These are phyloP conservation scores for Cancer borealis DNA, from an alignment of 2,888 invertebrate species.

Conservation along the genomic window DNA sequence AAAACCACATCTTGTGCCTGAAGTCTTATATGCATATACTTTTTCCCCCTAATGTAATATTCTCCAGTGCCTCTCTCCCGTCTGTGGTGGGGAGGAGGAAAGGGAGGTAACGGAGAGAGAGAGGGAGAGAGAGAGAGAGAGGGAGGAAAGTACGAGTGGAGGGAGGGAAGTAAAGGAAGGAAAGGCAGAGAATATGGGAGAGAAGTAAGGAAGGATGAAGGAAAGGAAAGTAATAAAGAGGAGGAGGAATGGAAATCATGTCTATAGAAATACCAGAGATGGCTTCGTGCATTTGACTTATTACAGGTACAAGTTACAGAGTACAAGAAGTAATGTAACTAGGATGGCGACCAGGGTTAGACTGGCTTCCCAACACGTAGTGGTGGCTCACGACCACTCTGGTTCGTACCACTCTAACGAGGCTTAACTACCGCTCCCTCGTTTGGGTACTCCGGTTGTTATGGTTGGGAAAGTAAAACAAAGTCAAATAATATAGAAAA, in stretches of 20 bases:
- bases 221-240: not conserved
- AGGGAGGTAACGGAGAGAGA: not conserved
- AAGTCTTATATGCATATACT: not conserved
- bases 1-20: not conserved
- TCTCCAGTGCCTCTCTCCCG: not conserved
- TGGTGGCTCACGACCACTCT: no score
- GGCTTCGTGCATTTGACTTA: no score
- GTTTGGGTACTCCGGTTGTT: no score
- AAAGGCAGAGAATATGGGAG: not conserved
- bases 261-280: no score
- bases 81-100: not conserved
- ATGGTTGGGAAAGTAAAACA: no score
- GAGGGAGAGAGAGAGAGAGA: not conserved
- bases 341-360: no score
- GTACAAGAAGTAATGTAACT: no score
- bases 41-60: not conserved
- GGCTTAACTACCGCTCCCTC: no score
- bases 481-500: no score
- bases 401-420: no score
- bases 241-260: not conserved
- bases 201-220: not conserved
- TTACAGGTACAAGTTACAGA: no score
- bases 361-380: no score
- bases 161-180: not conserved
- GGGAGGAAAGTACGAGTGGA: not conserved